Base-by-base conservation (phyloP, 53 echinoderm and acorn worm species). In the Stichopus horrens region DNA sequence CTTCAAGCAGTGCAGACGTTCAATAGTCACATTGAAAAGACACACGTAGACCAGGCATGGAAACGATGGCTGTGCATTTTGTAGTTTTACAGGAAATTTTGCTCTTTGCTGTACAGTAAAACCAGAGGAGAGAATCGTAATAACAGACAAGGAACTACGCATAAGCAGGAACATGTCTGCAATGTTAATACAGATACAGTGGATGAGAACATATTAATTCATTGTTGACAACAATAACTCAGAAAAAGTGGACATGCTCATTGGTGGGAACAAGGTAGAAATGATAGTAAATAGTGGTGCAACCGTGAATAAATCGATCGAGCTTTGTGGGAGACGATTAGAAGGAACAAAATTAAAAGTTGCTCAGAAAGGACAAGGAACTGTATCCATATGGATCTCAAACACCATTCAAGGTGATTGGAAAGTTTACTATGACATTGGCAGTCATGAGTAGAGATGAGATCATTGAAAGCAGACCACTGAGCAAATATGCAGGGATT, bases 271-370 rank as follows among this genome's bases (percentile, higher is more conserved):
- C 90, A 18, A 76, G 18, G 57, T 91, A 23, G 59, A 89, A 63
- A 86, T 91, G 20, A 89, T 91, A 23, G 86, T 93, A 57, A 91
- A 91, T 55, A 91, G 91, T 91, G 93, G 91, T 22, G 89, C 91
- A n/a, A 75, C 22, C 20, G 82, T 60, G 5, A 90, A 90, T n/a
- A 90, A 91, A 91, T 91, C 55, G 91, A 91, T 89, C 53, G 73
- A 57, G 58, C 51, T 0, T 75, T 86, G 55, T 93, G 87, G 89
- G 57, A 93, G 57, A 57, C 16, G 2, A 54, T 93, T 14, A 91
- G 91, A 80, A 23, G 74, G 52, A 89, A 86, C 20, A 89, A 82
- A 20, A 89, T 93, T n/a, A 89, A 16, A 74, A 76, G 91, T 80
- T 83, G 76, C 51, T 82, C 86, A 20, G 83, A 89, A 67, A 79